Evolutionary conservation across 2,797 vertebrate species (phyloP).

Genomic region (Salarias fasciatus): DNA sequence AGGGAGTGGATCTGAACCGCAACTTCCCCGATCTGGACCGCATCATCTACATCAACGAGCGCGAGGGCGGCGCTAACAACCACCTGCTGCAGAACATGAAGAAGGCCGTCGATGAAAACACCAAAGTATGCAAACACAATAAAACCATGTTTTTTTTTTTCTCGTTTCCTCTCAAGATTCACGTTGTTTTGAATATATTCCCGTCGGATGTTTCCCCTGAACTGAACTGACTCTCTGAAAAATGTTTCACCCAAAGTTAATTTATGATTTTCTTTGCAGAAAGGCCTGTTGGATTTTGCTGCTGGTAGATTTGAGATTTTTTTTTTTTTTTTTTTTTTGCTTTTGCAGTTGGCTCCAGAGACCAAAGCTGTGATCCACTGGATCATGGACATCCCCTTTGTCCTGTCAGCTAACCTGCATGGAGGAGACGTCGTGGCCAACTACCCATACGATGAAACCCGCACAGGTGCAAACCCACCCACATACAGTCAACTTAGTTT

Average conservation of each 20-base stretch:
- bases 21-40: constrained; percentile 97
- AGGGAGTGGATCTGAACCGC: constrained; percentile 95
- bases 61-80: constrained; percentile 94
- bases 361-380: constrained; percentile 96
- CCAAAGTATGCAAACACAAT: constrained; percentile 82
- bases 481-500: constrained; percentile 2
- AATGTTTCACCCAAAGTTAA: too few species aligned
- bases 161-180: too few species aligned
- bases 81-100: constrained; percentile 96
- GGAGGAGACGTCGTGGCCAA: constrained; percentile 98
- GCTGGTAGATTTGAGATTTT: too few species aligned
- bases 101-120: constrained; percentile 94
- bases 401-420: constrained; percentile 96
- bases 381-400: constrained; percentile 99
- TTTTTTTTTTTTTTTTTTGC: neutral
- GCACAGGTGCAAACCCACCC: constrained; percentile 83
- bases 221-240: too few species aligned
- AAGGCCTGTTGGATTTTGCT: too few species aligned
- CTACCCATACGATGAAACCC: constrained; percentile 97
- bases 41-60: constrained; percentile 94
- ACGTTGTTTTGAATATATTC: too few species aligned
- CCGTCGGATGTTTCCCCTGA: too few species aligned
- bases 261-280: too few species aligned
- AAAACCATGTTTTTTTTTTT: too few species aligned
- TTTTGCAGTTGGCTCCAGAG: constrained; percentile 92